A percentile compares a stretch with the other conserved stretches of the same genome.
Evolutionary conservation across 2,888 invertebrate species (phyloP).

Genomic region (Belgica antarctica): DNA sequence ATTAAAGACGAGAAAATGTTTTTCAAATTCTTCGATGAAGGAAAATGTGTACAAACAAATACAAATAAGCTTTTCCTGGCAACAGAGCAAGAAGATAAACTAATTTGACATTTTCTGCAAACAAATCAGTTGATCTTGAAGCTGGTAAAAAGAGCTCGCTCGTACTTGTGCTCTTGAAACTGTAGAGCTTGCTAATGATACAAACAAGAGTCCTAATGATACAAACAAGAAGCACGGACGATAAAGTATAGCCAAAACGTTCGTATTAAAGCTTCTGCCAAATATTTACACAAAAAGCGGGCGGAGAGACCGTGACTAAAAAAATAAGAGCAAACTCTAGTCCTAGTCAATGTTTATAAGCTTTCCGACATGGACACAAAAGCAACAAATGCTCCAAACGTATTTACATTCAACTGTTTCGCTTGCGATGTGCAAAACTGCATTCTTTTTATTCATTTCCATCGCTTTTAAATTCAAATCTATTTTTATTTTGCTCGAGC

Average conservation of each 20-base stretch:
- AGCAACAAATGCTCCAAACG: conserved; percentile 5
- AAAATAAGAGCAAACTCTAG: neutral
- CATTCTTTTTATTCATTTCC: no score
- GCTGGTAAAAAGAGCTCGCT: neutral
- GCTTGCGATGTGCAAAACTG: no score
- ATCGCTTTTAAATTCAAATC: no score
- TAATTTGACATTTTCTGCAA: conserved; percentile 24
- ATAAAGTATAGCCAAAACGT: neutral
- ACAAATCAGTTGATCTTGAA: conserved; percentile 23
- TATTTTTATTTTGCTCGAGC: no score
- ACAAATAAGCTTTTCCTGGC: neutral
- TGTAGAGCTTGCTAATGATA: neutral
- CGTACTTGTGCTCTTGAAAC: neutral
- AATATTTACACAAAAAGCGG: conserved; percentile 22
- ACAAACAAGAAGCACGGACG: neutral
- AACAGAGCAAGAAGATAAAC: neutral
- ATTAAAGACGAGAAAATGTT: neutral
- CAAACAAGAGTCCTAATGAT: neutral
- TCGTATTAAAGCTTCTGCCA: neutral
- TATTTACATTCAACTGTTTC: conserved; percentile 3
- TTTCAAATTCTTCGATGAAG: no score
- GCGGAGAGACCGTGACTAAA: neutral
- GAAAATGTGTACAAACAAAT: neutral
- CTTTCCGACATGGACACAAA: neutral
- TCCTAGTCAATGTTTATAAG: neutral